These are phyloP conservation scores for Physocephala rufipes DNA, from an alignment of 2,888 invertebrate species.

Conservation along the genomic window DNA sequence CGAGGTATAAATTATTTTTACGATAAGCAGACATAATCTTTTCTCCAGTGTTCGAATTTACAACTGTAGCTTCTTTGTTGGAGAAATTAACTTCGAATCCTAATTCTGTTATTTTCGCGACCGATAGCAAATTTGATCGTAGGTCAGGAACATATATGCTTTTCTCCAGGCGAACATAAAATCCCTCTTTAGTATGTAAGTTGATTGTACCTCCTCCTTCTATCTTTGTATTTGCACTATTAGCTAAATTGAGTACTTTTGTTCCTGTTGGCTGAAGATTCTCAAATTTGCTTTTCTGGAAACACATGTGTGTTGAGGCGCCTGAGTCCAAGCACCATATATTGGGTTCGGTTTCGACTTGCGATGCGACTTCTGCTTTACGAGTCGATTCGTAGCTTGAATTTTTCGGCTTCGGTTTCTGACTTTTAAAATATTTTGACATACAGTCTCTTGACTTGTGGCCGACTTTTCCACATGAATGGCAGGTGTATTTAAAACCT, in stretches of 20 bases:
- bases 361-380: not conserved
- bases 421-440: not conserved
- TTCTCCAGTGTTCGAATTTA: conserved; percentile 9
- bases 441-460: conserved; percentile 10
- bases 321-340: conserved; percentile 11
- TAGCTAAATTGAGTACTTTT: not conserved
- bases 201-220: conserved; percentile 21
- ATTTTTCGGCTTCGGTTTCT: not conserved
- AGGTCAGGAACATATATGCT: conserved; percentile 33
- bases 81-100: conserved; percentile 32
- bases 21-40: conserved; percentile 15
- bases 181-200: not conserved
- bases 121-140: conserved; percentile 36
- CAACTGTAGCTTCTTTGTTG: conserved; percentile 16
- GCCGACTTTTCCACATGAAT: conserved; percentile 6
- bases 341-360: not conserved
- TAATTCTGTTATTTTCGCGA: conserved; percentile 33
- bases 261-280: not conserved
- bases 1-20: not conserved
- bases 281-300: not conserved
- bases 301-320: conserved; percentile 6
- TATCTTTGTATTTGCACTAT: no score
- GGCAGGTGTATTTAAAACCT: conserved; percentile 6
- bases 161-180: conserved; percentile 3
- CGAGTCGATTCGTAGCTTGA: not conserved